These are phyloP conservation scores for Eilema caniola DNA, from an alignment of 2,888 invertebrate species.

Conservation along the genomic window DNA sequence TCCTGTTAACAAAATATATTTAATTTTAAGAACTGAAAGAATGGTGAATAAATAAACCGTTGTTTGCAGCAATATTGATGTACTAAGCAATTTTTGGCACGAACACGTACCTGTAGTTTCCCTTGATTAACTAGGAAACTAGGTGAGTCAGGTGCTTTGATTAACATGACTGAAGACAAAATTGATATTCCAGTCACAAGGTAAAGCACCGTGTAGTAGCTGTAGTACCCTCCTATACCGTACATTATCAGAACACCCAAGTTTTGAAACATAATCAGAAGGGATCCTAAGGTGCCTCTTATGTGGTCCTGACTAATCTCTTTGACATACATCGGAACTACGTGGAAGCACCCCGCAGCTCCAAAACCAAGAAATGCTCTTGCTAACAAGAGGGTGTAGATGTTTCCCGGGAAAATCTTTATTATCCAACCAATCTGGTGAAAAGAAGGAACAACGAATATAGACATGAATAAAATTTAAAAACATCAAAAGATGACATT, in stretches of 20 bases:
- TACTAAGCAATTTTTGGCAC: background rate
- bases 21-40: background rate
- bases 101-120: slow-evolving; percentile 51
- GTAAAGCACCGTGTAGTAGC: slow-evolving; percentile 64
- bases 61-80: background rate
- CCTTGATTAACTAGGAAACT: slow-evolving; percentile 67
- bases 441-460: background rate
- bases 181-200: slow-evolving; percentile 55
- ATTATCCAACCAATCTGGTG: slow-evolving; percentile 59
- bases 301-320: slow-evolving; percentile 69
- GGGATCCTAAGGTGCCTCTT: slow-evolving; percentile 62
- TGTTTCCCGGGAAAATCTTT: slow-evolving; percentile 51
- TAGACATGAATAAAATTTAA: background rate
- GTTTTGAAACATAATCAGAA: slow-evolving; percentile 58
- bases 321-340: slow-evolving; percentile 67
- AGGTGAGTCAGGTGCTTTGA: slow-evolving; percentile 73
- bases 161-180: slow-evolving; percentile 54
- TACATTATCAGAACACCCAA: slow-evolving; percentile 65
- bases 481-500: background rate
- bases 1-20: slow-evolving; percentile 54
- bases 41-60: background rate
- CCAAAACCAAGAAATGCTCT: slow-evolving; percentile 61
- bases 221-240: slow-evolving; percentile 63
- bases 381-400: slow-evolving; percentile 56
- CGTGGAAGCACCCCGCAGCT: slow-evolving; percentile 62